These are phyloP conservation scores for Oenanthe oenanthe DNA, from an alignment of 2,113 vertebrate genomes.

Conservation along the genomic window DNA sequence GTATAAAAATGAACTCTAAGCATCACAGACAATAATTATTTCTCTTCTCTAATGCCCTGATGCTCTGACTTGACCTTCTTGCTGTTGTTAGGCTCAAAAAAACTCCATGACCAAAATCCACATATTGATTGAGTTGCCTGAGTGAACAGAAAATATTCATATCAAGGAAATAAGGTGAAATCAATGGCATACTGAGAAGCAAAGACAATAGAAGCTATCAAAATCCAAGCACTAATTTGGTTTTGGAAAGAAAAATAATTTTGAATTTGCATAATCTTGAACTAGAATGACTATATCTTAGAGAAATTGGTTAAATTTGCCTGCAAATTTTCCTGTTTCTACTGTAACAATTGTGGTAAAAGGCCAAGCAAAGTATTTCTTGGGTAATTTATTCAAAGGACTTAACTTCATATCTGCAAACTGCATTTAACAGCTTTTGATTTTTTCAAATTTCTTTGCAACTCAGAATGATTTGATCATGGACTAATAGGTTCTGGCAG, in stretches of 20 bases:
- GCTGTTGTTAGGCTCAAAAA: not conserved
- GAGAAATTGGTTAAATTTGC: slow-evolving; percentile 16
- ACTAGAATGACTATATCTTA: not conserved
- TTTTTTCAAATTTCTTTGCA: not conserved
- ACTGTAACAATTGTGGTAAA: not conserved
- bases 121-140: slow-evolving; percentile 12
- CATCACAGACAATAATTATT: not conserved
- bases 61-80: not conserved
- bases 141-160: not conserved
- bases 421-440: not conserved
- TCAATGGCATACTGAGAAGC: not conserved
- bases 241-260: slow-evolving; percentile 48
- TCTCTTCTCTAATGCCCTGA: not conserved
- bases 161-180: not conserved
- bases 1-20: not conserved
- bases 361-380: not conserved
- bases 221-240: slow-evolving; percentile 1
- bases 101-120: not conserved
- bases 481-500: not conserved
- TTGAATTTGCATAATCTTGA: slow-evolving; percentile 45
- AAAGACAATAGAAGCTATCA: slow-evolving; percentile 39
- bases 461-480: not conserved
- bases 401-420: not conserved
- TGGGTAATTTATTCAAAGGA: not conserved
- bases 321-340: not conserved